Conservation (phyloP, 30 jellyfish, hydroid and myxozoan genomes). For the Pseudorhiza aurosa region DNA sequence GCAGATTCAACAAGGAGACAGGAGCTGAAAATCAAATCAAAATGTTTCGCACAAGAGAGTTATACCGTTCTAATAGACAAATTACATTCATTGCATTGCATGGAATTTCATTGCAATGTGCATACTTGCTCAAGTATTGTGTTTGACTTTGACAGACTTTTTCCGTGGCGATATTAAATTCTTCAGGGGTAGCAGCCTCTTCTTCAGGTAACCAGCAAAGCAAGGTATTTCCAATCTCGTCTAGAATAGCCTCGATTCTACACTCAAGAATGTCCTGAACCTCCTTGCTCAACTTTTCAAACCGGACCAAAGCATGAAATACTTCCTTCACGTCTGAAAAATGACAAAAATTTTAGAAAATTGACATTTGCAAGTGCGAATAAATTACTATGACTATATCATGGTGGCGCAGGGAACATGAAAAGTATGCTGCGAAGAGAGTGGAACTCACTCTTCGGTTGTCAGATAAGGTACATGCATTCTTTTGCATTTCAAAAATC, state of each 20-base stretch:
- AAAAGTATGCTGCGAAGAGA: too few relatives aligned
- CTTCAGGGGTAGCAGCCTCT: slow-evolving; percentile 71
- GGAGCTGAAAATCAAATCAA: slow-evolving; percentile 21
- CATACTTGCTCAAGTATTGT: slow-evolving; percentile 71
- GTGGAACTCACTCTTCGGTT: too few relatives aligned
- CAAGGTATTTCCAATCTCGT: slow-evolving; percentile 66
- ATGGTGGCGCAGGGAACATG: too few relatives aligned
- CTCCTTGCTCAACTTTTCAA: slow-evolving; percentile 69
- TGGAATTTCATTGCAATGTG: background rate
- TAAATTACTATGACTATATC: too few relatives aligned
- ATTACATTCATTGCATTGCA: background rate
- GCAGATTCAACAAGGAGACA: slow-evolving; percentile 71
- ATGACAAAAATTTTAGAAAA: too few relatives aligned
- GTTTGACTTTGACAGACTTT: slow-evolving; percentile 45
- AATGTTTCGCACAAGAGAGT: too few relatives aligned
- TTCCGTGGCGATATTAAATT: slow-evolving; percentile 68
- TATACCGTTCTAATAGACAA: too few relatives aligned
- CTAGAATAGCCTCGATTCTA: slow-evolving; percentile 74
- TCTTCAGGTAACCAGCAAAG: slow-evolving; percentile 80
- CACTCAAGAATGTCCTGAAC: slow-evolving; percentile 76
- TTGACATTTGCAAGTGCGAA: too few relatives aligned
- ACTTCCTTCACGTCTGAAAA: slow-evolving; percentile 65
- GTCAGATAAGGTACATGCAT: too few relatives aligned
- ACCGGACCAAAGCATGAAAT: slow-evolving; percentile 36
- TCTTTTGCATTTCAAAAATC: background rate